Conservation (phyloP, 2,888 invertebrate genomes). For the Odontocerum albicorne region DNA sequence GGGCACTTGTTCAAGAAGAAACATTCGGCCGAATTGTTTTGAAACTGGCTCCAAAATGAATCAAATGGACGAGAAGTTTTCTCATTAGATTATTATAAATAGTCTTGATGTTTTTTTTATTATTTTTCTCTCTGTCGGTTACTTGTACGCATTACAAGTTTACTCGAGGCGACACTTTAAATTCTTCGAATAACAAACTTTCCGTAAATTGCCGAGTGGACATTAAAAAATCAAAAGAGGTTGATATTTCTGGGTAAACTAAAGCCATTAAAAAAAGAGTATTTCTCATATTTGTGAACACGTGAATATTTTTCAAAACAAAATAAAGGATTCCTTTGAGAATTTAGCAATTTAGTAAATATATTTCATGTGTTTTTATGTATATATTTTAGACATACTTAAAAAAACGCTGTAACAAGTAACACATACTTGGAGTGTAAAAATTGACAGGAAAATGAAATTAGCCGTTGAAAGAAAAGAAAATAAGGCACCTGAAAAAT, state of each 20-base stretch:
- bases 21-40: conserved; percentile 20
- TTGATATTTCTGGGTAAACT: too few relatives aligned
- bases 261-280: too few relatives aligned
- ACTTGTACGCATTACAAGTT: neutral
- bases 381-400: too few relatives aligned
- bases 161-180: conserved; percentile 6
- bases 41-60: conserved; percentile 12
- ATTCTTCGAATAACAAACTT: conserved; percentile 8
- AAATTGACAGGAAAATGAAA: too few relatives aligned
- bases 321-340: too few relatives aligned
- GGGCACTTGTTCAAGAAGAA: conserved; percentile 21
- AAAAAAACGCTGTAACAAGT: too few relatives aligned
- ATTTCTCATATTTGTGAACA: conserved; percentile 17
- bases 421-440: too few relatives aligned
- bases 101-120: neutral
- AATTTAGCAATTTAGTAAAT: too few relatives aligned
- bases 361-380: too few relatives aligned
- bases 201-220: neutral
- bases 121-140: conserved; percentile 1
- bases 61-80: conserved; percentile 13
- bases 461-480: too few relatives aligned
- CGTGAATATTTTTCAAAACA: too few relatives aligned
- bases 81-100: conserved; percentile 21
- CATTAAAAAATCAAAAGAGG: neutral
- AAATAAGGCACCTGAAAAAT: too few relatives aligned